phyloP scores from a whole-genome alignment of 2,888 invertebrate species.

The Nebria brevicollis region DNA sequence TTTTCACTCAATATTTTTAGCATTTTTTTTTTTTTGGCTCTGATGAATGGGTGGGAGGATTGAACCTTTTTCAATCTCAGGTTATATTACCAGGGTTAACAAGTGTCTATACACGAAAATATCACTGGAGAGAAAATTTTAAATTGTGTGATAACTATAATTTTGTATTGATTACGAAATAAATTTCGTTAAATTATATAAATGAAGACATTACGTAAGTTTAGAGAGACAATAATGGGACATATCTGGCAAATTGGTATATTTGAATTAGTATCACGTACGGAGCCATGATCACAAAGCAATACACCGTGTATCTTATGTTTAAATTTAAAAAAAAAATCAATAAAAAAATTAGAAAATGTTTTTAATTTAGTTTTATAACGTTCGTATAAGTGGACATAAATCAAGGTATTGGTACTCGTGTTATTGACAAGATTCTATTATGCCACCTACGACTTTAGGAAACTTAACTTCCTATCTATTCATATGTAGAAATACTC shows the following conservation, averaged over 20 bases:
- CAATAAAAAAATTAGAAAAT: not conserved
- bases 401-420: not conserved
- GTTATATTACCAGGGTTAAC: not conserved
- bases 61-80: not conserved
- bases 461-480: not conserved
- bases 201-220: not conserved
- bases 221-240: not conserved
- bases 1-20: slow-evolving; percentile 12
- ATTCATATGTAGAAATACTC: slow-evolving; percentile 1
- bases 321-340: not conserved
- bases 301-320: not conserved
- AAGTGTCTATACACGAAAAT: not conserved
- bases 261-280: not conserved
- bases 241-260: not conserved
- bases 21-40: not conserved
- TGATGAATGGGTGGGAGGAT: slow-evolving; percentile 17
- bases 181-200: not conserved
- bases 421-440: slow-evolving; percentile 1
- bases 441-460: not conserved
- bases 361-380: not conserved
- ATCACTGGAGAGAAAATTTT: too few species aligned
- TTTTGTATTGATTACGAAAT: not conserved
- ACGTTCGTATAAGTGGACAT: not conserved
- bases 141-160: not conserved
- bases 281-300: not conserved